Evolutionary conservation across 2,888 invertebrate species (phyloP), one percentile per base, ranked within the genome.

Genomic region (Synergus gifuensis): DNA sequence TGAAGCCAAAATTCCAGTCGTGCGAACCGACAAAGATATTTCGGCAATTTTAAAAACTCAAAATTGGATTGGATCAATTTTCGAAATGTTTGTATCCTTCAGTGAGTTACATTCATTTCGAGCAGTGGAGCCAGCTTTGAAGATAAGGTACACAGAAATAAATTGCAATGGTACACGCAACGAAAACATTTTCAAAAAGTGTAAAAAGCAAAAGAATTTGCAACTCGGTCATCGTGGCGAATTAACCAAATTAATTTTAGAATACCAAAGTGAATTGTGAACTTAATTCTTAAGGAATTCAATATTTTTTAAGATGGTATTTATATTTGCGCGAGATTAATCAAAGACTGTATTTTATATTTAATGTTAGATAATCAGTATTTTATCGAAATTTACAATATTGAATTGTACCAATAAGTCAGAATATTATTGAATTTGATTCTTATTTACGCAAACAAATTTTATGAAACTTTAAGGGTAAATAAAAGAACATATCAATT

Each of bases 61-160:
- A 82, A 90, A 92, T 62, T 90, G 93, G 1, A 93, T 94, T 79
- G 94, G 93, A 81, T 92, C 92, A 67, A 92, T 97, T 46, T 94
- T 95, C 86, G 94, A 95, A 82, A 94, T 97, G 94, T 97, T 97
- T 88, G 93, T 96, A 11, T 93, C 94, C 62, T 93, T 94, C 76
- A 93, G 94, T 84, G 93, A 95, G 79, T 91, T 96, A 78, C 97
- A 97, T 91, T 94, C 95, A 66, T 94, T 97, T 90, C 94, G 97
- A 78, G 97, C 96, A 42, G 95, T 96, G 9, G 98, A 98, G 90
- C 97, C 97, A 73, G 95, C 95, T 84, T 92, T 98, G 62, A 94
- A 94, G 87, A 93, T 95, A 76, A 91, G 91, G 78, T 93, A 94
- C 89, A 90, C 86, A 83, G 88, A 91, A 54, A 89, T 92, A 80